Evolutionary conservation across 2,113 vertebrate genomes (phyloP).

Genomic region (Sebastes schlegelii): DNA sequence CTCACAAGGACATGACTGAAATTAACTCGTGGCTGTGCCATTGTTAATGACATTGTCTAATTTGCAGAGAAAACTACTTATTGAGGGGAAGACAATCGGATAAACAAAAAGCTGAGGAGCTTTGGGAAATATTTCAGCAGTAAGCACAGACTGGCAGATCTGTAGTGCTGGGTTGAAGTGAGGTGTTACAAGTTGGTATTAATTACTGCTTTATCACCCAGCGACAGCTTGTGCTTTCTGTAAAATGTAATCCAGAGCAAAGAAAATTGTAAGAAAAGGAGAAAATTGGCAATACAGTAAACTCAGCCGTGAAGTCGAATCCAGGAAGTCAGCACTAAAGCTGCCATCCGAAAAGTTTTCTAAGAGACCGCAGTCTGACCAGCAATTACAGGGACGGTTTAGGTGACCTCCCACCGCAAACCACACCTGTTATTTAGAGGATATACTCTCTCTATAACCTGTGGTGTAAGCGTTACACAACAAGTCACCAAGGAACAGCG

Average conservation of each 20-base stretch:
- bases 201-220: constrained; percentile 50
- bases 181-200: constrained; percentile 48
- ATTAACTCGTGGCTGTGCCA: constrained; percentile 30
- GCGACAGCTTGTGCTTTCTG: constrained; percentile 26
- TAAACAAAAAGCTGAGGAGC: constrained; percentile 45
- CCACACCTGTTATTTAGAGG: constrained; percentile 52
- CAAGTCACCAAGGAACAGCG: not conserved
- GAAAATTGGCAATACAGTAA: constrained; percentile 13
- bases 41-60: constrained; percentile 47
- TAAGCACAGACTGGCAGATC: constrained; percentile 21
- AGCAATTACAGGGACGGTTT: constrained; percentile 53
- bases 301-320: constrained; percentile 28
- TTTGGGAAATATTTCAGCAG: constrained; percentile 17
- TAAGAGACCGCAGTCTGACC: constrained; percentile 25
- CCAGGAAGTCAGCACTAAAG: constrained; percentile 26
- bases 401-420: constrained; percentile 47
- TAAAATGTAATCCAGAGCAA: constrained; percentile 34
- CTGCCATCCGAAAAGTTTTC: constrained; percentile 36
- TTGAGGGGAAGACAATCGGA: constrained; percentile 38
- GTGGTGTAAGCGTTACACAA: constrained; percentile 7
- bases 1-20: constrained; percentile 45
- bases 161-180: constrained; percentile 6
- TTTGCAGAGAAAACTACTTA: constrained; percentile 54
- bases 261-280: not conserved
- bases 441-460: constrained; percentile 35